Evolutionary conservation across 2,797 vertebrate species (phyloP).

Genomic region (Phalloptychus januarius): DNA sequence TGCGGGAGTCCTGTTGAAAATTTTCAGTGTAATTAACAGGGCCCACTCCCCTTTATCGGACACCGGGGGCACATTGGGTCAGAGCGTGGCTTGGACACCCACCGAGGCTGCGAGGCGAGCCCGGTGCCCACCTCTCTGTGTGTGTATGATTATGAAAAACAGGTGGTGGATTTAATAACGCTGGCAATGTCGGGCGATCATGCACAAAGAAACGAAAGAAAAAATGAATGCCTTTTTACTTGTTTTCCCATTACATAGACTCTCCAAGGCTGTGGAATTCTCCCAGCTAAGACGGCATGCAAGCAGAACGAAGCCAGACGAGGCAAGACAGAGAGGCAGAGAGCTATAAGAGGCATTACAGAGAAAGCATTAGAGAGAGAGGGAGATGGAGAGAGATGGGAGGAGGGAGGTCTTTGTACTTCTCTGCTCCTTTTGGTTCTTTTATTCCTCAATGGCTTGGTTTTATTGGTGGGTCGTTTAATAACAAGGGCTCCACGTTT

Average conservation of each 20-base stretch:
- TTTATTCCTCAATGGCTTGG: slow-evolving; percentile 79
- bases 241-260: slow-evolving; percentile 68
- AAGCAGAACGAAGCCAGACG: slow-evolving; percentile 67
- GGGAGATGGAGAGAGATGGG: slow-evolving; percentile 57
- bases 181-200: slow-evolving; percentile 51
- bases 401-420: slow-evolving; percentile 77
- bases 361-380: slow-evolving; percentile 66
- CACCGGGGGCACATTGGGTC: slow-evolving; percentile 64
- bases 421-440: slow-evolving; percentile 78
- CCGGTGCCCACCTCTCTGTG: slow-evolving; percentile 46
- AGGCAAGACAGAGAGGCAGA: slow-evolving; percentile 63
- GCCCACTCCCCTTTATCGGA: slow-evolving; percentile 60
- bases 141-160: slow-evolving; percentile 63
- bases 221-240: slow-evolving; percentile 48
- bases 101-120: slow-evolving; percentile 30
- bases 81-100: slow-evolving; percentile 57
- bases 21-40: slow-evolving; percentile 55
- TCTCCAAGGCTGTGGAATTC: slow-evolving; percentile 72
- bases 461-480: slow-evolving; percentile 83
- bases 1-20: slow-evolving; percentile 47
- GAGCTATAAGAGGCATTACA: slow-evolving; percentile 73
- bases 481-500: slow-evolving; percentile 80
- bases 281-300: slow-evolving; percentile 60
- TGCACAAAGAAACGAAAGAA: slow-evolving; percentile 25
- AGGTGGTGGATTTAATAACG: slow-evolving; percentile 62